These are phyloP conservation scores for Myotis planiceps DNA, from an alignment of 2,797 vertebrate genomes.

Conservation along the genomic window DNA sequence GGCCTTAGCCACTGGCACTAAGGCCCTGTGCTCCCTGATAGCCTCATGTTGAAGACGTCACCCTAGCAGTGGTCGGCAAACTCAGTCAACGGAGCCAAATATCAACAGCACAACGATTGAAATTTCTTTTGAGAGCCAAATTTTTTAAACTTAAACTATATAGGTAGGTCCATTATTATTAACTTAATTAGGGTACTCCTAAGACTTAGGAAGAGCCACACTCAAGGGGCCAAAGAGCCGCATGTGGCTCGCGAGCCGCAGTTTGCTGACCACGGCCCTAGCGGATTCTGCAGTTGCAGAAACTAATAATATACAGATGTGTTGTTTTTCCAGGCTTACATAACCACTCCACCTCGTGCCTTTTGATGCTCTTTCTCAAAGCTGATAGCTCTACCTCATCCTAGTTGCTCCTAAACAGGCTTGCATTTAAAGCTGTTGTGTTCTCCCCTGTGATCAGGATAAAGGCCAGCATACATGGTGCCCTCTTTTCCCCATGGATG, in stretches of 20 bases:
- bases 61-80: background rate
- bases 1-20: background rate
- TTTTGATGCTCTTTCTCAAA: background rate
- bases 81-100: too few species aligned
- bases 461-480: background rate
- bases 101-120: too few species aligned
- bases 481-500: background rate
- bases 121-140: too few species aligned
- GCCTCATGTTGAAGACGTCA: background rate
- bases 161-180: too few species aligned
- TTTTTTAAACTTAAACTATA: too few species aligned
- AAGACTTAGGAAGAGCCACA: too few species aligned
- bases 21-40: background rate
- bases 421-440: background rate
- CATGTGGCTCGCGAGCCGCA: too few species aligned
- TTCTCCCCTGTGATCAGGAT: background rate
- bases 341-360: fast-evolving
- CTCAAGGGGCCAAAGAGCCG: too few species aligned
- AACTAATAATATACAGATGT: background rate
- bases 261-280: background rate
- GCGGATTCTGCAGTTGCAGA: background rate
- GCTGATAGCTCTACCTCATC: background rate
- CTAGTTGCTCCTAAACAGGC: background rate
- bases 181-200: too few species aligned
- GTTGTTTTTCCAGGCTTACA: background rate